Conservation (phyloP, 2,888 invertebrate species). For the Ligdia adustata region DNA sequence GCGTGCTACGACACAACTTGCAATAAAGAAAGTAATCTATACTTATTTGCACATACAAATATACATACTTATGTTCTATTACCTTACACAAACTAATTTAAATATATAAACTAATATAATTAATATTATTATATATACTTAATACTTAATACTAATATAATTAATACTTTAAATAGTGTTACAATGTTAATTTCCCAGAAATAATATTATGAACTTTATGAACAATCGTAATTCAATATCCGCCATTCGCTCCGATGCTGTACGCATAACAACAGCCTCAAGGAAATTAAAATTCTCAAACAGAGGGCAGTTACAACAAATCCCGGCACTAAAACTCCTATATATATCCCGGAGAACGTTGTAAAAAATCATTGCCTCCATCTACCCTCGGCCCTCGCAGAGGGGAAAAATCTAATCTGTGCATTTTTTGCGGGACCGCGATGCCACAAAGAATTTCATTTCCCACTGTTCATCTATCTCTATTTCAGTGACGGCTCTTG, state of each 20-base stretch:
- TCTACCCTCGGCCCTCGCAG: conserved; percentile 76
- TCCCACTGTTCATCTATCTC: conserved; percentile 85
- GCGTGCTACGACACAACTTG: no score
- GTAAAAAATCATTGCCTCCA: conserved; percentile 84
- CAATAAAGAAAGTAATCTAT: no score
- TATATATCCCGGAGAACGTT: conserved; percentile 79
- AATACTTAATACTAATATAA: no score
- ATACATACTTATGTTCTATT: no score
- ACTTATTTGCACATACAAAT: no score
- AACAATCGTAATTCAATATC: conserved; percentile 29
- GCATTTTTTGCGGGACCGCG: conserved; percentile 85
- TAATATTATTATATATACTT: no score
- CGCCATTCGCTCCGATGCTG: conserved; percentile 24
- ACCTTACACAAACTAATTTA: no score
- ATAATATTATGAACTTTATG: no score
- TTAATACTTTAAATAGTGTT: no score
- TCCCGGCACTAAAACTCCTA: conserved; percentile 81
- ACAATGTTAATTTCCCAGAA: no score
- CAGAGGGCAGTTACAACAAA: conserved; percentile 80
- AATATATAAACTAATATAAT: no score
- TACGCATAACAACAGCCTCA: conserved; percentile 44
- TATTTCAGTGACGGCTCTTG: conserved; percentile 84
- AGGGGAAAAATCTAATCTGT: conserved; percentile 85
- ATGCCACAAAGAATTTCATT: conserved; percentile 85
- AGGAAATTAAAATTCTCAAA: conserved; percentile 83